Conservation (phyloP, 1,140 invertebrate species). For the Agrypnia vestita region DNA sequence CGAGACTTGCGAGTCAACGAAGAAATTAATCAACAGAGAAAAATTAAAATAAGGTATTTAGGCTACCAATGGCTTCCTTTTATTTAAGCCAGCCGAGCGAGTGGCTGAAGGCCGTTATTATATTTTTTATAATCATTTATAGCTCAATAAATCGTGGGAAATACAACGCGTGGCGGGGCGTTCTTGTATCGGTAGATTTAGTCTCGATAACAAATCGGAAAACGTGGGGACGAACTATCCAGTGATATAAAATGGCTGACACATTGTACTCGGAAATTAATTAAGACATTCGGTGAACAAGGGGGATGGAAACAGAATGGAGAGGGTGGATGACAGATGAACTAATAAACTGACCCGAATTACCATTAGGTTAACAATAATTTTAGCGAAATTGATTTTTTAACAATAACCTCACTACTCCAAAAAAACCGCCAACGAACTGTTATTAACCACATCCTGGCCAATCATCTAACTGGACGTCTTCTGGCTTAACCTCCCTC, state of each 20-base stretch:
- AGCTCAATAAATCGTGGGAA: constrained; percentile 58
- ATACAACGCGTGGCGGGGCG: constrained; percentile 38
- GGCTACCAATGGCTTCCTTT: background rate
- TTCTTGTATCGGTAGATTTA: background rate
- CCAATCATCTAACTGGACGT: too few species aligned
- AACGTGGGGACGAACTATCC: too few species aligned
- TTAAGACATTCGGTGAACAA: background rate
- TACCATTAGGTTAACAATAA: too few species aligned
- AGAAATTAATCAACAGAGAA: constrained; percentile 45
- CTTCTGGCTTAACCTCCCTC: too few species aligned
- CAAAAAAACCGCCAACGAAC: too few species aligned
- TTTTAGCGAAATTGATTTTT: too few species aligned
- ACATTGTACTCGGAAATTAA: too few species aligned
- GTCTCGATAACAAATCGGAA: constrained; percentile 22
- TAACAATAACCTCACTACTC: too few species aligned
- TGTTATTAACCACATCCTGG: too few species aligned
- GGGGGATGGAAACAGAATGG: background rate
- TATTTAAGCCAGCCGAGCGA: constrained; percentile 25
- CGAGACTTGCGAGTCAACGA: constrained; percentile 26
- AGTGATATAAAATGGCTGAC: too few species aligned
- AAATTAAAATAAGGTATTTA: constrained; percentile 20
- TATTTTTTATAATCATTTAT: constrained; percentile 55
- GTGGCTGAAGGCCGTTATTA: constrained; percentile 21
- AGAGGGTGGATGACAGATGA: background rate
- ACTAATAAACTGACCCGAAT: background rate